phyloP scores from a whole-genome alignment of 2,797 vertebrate genomes.

The Alcedo atthis region DNA sequence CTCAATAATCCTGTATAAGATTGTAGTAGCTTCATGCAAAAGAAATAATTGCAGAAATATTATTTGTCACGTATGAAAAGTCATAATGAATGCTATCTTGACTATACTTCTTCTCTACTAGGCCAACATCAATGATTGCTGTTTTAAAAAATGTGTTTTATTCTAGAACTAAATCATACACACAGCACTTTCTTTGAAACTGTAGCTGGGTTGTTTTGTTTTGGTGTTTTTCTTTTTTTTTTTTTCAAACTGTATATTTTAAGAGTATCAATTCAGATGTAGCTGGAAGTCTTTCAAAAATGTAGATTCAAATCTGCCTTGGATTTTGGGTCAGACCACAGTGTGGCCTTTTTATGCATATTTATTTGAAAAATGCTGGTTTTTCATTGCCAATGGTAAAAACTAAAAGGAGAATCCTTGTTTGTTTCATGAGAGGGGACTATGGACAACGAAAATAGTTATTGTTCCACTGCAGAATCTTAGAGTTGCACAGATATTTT shows the following conservation, averaged over 20 bases:
- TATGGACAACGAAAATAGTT: slow-evolving; percentile 23
- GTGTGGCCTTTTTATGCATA: slow-evolving; percentile 29
- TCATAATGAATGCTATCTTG: not conserved
- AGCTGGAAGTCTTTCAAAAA: slow-evolving; percentile 58
- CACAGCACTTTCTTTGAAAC: not conserved
- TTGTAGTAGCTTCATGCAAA: not conserved
- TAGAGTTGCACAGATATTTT: slow-evolving; percentile 32
- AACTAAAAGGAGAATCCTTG: slow-evolving; percentile 43
- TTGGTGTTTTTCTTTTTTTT: not conserved
- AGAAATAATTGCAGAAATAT: not conserved
- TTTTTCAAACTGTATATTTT: not conserved
- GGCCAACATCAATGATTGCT: not conserved
- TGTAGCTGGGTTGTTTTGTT: not conserved
- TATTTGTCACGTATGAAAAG: not conserved
- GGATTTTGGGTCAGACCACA: slow-evolving; percentile 26
- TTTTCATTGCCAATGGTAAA: slow-evolving; percentile 34
- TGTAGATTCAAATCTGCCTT: slow-evolving; percentile 37
- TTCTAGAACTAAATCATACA: not conserved
- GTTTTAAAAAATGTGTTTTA: not conserved
- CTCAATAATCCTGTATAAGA: not conserved
- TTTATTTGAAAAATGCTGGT: slow-evolving; percentile 35
- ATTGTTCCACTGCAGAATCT: slow-evolving; percentile 32
- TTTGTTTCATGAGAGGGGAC: slow-evolving; percentile 53
- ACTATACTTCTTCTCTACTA: not conserved
- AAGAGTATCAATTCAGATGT: slow-evolving; percentile 34